Evolutionary conservation across 2,888 invertebrate genomes (phyloP), one percentile per base, ranked within the genome.

Genomic region (Thymelicus lineola): DNA sequence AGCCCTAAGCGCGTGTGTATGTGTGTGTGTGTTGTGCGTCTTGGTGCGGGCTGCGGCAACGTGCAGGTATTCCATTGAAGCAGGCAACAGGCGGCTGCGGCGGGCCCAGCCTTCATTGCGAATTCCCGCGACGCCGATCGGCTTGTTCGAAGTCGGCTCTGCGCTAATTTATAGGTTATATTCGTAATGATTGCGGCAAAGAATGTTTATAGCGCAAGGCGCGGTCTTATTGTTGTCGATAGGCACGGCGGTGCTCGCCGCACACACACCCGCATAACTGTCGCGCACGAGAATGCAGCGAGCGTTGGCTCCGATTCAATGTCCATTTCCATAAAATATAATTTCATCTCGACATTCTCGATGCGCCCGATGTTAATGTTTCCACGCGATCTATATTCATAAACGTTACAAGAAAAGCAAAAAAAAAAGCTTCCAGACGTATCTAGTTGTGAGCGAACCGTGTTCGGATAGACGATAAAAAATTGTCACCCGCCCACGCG

Each of bases 141-240:
- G 80, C 82, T 80, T 82, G 83, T 82, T 83, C 79, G 78, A 82
- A 84, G 85, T 87, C 89, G 88, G 87, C 84, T 81, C 79, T 79
- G 84, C 77, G 82, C 86, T 90, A 91, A 91, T 91, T 92, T 93
- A 91, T 90, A 90, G 89, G 88, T 90, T 89, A 91, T 90, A 91
- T 90, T 89, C 87, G 86, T 86, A 90, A 89, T 89, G 87, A 90
- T 89, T 87, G 89, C 83, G 85, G 85, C 89, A 87, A 92, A 91
- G 90, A 93, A 92, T 91, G 91, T 91, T 89, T 90, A 90, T 89
- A 85, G 87, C 85, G 82, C 84, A 86, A 88, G 92, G 91, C 86
- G 90, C 88, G 91, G 91, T 89, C 88, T 89, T 84, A 92, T 91
- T 92, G 91, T 92, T 89, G 87, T 86, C 84, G 85, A 86, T 86